Percentiles rank a stretch among this genome's conserved stretches.
These are phyloP conservation scores for Puffinus mauretanicus DNA, from an alignment of 2,113 vertebrate species.

Conservation along the genomic window DNA sequence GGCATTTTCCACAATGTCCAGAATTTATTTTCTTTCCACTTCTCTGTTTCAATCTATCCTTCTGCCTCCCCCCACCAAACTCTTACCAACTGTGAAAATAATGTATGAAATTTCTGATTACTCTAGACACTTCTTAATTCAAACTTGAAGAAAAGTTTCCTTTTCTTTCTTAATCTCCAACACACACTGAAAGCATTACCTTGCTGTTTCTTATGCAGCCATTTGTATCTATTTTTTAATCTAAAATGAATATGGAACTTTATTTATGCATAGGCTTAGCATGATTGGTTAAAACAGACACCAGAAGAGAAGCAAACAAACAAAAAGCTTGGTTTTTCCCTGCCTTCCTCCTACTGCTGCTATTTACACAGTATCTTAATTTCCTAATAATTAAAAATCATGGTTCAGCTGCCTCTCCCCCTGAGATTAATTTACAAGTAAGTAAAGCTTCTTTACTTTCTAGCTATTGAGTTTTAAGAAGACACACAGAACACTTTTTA, in stretches of 20 bases:
- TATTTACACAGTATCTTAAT: background rate
- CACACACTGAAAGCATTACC: background rate
- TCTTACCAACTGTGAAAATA: background rate
- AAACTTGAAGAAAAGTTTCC: background rate
- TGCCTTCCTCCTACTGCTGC: background rate
- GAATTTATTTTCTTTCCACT: background rate
- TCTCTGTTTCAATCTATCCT: background rate
- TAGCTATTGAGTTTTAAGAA: background rate
- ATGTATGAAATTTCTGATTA: background rate
- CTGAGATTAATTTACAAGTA: background rate
- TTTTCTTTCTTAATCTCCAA: background rate
- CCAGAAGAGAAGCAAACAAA: background rate
- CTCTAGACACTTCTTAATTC: background rate
- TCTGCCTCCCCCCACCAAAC: background rate
- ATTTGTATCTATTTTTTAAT: background rate
- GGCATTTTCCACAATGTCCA: background rate
- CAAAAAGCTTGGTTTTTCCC: background rate
- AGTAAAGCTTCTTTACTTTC: background rate
- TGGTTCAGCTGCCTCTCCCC: background rate
- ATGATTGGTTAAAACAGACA: background rate
- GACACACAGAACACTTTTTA: background rate
- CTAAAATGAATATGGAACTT: background rate
- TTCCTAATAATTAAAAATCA: slow-evolving; percentile 15
- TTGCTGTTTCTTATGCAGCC: background rate
- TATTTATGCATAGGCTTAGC: background rate